A percentile compares a stretch with the other conserved stretches of the same genome.
Conservation (phyloP, 2,888 invertebrate species). For the Hydroisotoma schaefferi region DNA sequence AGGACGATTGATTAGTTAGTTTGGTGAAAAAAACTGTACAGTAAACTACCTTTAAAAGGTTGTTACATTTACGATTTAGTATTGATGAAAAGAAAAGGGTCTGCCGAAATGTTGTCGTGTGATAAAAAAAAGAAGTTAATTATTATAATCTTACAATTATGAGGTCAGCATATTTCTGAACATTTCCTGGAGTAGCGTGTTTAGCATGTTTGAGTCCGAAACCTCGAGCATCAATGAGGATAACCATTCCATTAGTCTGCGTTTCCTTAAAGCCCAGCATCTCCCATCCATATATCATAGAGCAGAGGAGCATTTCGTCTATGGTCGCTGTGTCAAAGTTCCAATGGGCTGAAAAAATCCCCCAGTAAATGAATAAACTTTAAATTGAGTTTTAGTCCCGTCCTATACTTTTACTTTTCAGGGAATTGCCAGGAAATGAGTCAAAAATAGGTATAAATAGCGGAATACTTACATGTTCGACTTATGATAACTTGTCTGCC, state of each 20-base stretch:
- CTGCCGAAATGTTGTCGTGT: too few species aligned
- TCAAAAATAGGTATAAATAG: conserved; percentile 1
- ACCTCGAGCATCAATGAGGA: conserved; percentile 24
- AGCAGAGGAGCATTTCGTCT: conserved; percentile 22
- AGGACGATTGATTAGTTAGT: too few species aligned
- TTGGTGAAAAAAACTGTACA: too few species aligned
- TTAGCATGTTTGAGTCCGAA: conserved; percentile 24
- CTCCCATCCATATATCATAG: conserved; percentile 26
- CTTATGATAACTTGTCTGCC: conserved; percentile 20
- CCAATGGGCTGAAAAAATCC: conserved; percentile 8
- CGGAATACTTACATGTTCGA: conserved; percentile 14
- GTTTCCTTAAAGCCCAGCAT: conserved; percentile 31
- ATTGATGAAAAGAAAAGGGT: too few species aligned
- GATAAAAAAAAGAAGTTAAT: too few species aligned
- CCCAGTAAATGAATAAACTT: not conserved
- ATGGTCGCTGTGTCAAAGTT: conserved; percentile 10
- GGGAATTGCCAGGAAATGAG: too few species aligned
- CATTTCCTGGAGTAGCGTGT: conserved; percentile 17
- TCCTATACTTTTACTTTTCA: not conserved
- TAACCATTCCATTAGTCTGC: conserved; percentile 22
- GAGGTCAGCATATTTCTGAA: conserved; percentile 25
- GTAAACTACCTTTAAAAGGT: too few species aligned
- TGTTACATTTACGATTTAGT: too few species aligned
- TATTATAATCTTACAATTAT: conserved; percentile 14
- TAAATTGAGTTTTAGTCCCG: not conserved